Percentiles rank a stretch among this genome's conserved stretches.
phyloP scores from a whole-genome alignment of 2,888 invertebrate species.

The Pammene fasciana region DNA sequence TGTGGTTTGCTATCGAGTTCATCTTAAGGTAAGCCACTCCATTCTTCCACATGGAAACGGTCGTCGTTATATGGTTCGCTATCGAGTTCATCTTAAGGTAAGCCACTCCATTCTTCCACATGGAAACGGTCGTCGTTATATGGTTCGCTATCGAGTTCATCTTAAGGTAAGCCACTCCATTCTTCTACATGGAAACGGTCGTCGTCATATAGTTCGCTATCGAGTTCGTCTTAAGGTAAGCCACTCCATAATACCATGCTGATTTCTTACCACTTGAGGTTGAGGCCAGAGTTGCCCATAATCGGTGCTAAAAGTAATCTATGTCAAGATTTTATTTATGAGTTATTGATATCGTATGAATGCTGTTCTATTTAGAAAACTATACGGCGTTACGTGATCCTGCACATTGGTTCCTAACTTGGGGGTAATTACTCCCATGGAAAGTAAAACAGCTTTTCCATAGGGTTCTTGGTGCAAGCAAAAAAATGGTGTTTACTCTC shows the following conservation, averaged over 20 bases:
- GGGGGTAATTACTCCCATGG: no score
- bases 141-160: slow-evolving; percentile 96
- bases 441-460: no score
- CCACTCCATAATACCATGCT: slow-evolving; percentile 38
- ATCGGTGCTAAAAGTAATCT: neutral
- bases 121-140: slow-evolving; percentile 95
- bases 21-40: slow-evolving; percentile 90
- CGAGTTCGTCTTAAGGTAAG: slow-evolving; percentile 92
- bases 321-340: slow-evolving; percentile 11
- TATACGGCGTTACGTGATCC: no score
- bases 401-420: no score
- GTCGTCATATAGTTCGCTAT: slow-evolving; percentile 96
- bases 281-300: neutral
- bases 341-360: neutral
- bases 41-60: slow-evolving; percentile 95
- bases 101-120: no score
- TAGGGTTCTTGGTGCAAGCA: no score
- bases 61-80: slow-evolving; percentile 96
- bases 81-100: slow-evolving; percentile 93
- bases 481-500: no score
- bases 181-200: slow-evolving; percentile 95
- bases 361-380: slow-evolving; percentile 1
- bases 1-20: slow-evolving; percentile 96
- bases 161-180: no score
- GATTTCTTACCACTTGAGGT: slow-evolving; percentile 6